phyloP scores from a whole-genome alignment of 2,797 vertebrate species.

The Crenuchus spilurus region DNA sequence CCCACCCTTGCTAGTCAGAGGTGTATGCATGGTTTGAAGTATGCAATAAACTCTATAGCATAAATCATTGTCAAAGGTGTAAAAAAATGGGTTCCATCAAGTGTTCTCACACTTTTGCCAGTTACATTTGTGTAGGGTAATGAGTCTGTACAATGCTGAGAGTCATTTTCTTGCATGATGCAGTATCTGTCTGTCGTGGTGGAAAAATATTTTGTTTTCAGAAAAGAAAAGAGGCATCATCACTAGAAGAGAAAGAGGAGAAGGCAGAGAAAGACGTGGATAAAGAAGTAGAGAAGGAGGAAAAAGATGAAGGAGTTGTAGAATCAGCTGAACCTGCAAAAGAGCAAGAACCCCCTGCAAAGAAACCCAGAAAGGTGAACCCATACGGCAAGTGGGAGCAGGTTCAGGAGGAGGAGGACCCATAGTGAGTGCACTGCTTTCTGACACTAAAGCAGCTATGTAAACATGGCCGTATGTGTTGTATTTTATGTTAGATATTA shows the following conservation, averaged over 20 bases:
- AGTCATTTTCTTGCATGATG: no score
- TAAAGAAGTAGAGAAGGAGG: not conserved
- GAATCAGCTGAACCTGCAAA: not conserved
- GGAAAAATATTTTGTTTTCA: constrained; percentile 44
- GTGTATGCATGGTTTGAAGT: no score
- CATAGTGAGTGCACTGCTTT: constrained; percentile 69
- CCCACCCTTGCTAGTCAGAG: no score
- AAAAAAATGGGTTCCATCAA: not conserved
- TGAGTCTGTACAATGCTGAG: not conserved
- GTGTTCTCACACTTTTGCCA: not conserved
- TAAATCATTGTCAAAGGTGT: not conserved
- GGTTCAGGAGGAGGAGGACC: constrained; percentile 78
- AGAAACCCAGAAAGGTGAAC: constrained; percentile 75
- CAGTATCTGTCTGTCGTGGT: no score
- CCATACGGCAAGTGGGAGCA: constrained; percentile 89
- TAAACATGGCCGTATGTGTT: no score
- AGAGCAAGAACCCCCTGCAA: constrained; percentile 25
- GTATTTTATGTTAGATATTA: not conserved
- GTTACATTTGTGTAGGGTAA: not conserved
- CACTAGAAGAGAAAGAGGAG: constrained; percentile 42
- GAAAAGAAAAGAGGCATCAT: constrained; percentile 67
- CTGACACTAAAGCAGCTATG: no score
- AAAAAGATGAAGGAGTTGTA: not conserved
- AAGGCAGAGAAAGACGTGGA: constrained; percentile 23
- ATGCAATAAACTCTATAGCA: no score